These are phyloP conservation scores for Stenodera caucasica DNA, from an alignment of 2,888 invertebrate species.

Conservation along the genomic window DNA sequence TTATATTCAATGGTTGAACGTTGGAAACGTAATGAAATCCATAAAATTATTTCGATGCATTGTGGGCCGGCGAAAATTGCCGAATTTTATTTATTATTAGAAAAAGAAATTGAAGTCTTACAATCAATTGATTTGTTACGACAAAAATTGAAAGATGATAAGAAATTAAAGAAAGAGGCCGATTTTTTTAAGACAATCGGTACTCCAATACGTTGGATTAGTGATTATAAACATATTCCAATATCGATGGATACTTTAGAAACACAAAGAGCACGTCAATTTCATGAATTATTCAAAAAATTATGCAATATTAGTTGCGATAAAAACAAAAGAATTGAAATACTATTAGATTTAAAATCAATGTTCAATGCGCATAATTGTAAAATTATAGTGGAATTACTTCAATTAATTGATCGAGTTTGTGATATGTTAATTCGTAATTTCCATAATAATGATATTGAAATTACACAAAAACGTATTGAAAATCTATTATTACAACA, in stretches of 20 bases:
- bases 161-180: constrained; percentile 63
- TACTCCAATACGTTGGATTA: constrained; percentile 62
- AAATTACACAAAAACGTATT: constrained; percentile 68
- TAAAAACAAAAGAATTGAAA: constrained; percentile 69
- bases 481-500: constrained; percentile 61
- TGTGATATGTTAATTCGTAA: constrained; percentile 69
- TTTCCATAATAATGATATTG: constrained; percentile 62
- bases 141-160: constrained; percentile 63
- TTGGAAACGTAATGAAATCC: constrained; percentile 68
- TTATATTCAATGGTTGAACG: constrained; percentile 69
- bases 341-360: constrained; percentile 43
- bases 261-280: constrained; percentile 75
- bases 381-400: constrained; percentile 61
- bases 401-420: constrained; percentile 70
- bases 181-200: constrained; percentile 66
- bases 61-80: constrained; percentile 71
- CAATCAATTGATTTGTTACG: constrained; percentile 70
- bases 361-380: constrained; percentile 57
- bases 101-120: constrained; percentile 72
- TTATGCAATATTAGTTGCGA: constrained; percentile 63
- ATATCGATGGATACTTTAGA: constrained; percentile 81
- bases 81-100: constrained; percentile 69
- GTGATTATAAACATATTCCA: constrained; percentile 60
- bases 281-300: constrained; percentile 72
- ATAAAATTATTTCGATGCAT: constrained; percentile 65